Percentiles rank a stretch among this genome's conserved stretches.
These are phyloP conservation scores for Oryzias sinensis DNA, from an alignment of 2,797 vertebrate genomes.

Conservation along the genomic window DNA sequence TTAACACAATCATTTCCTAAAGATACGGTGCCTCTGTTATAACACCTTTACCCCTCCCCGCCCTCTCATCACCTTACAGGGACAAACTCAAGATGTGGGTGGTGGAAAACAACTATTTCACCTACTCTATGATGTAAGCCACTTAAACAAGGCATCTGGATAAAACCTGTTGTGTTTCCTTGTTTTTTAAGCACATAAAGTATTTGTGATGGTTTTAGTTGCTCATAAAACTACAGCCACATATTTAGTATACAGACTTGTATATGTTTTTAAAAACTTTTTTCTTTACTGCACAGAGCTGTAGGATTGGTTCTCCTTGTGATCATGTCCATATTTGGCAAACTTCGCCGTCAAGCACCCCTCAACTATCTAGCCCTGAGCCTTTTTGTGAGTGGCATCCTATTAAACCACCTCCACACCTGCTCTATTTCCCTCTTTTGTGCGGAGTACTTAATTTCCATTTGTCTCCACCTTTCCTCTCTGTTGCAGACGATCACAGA, in stretches of 20 bases:
- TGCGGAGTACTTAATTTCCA: constrained; percentile 44
- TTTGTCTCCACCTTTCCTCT: constrained; percentile 28
- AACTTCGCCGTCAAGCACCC: constrained; percentile 79
- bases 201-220: not conserved
- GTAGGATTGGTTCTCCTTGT: constrained; percentile 67
- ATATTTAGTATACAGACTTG: too few relatives aligned
- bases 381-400: constrained; percentile 85
- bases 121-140: constrained; percentile 77
- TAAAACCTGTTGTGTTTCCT: not conserved
- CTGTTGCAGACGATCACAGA: constrained; percentile 74
- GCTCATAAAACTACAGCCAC: not conserved
- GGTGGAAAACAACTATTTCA: constrained; percentile 60
- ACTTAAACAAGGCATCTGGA: not conserved
- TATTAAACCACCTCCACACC: constrained; percentile 51
- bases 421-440: constrained; percentile 39
- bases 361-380: constrained; percentile 83
- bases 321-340: constrained; percentile 77
- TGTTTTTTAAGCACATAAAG: constrained; percentile 4
- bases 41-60: constrained; percentile 14
- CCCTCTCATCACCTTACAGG: constrained; percentile 52
- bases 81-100: constrained; percentile 64
- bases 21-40: constrained; percentile 41
- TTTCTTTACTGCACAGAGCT: constrained; percentile 64
- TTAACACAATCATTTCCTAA: constrained; percentile 60
- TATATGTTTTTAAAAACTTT: constrained; percentile 31